phyloP scores from a whole-genome alignment of 2,888 invertebrate species.

The Torymus aiolomorphi region DNA sequence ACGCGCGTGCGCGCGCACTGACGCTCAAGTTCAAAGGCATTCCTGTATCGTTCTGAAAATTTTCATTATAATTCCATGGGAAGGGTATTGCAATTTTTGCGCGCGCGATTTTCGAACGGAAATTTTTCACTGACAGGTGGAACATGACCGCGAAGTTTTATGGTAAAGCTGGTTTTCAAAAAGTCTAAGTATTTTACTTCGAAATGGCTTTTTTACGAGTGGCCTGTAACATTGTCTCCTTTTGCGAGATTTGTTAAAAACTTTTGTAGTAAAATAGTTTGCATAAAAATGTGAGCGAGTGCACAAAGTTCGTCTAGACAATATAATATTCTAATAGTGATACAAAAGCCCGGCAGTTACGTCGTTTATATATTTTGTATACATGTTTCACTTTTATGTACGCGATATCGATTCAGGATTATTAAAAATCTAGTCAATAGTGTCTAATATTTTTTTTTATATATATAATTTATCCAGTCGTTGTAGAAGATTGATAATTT shows the following conservation, averaged over 20 bases:
- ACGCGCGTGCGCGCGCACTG: too few species aligned
- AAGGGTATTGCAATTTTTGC: constrained; percentile 3
- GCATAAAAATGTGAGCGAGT: not conserved
- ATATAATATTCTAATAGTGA: constrained; percentile 33
- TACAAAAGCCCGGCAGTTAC: constrained; percentile 53
- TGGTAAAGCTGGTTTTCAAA: not conserved
- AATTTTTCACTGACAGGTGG: not conserved
- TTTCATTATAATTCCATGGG: constrained; percentile 25
- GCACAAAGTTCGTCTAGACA: constrained; percentile 16
- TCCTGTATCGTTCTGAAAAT: constrained; percentile 23
- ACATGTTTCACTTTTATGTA: constrained; percentile 38
- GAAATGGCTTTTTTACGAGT: too few species aligned
- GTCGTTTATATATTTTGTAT: constrained; percentile 40
- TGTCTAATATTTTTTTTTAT: constrained; percentile 68
- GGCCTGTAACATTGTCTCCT: too few species aligned
- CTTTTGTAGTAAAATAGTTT: not conserved
- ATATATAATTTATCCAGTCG: constrained; percentile 62
- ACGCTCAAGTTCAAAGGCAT: constrained; percentile 41
- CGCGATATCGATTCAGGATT: constrained; percentile 48
- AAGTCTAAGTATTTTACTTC: too few species aligned
- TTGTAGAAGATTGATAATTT: constrained; percentile 67
- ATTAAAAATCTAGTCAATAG: constrained; percentile 59
- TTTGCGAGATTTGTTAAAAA: not conserved
- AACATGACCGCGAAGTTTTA: not conserved
- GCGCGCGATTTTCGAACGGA: not conserved